A percentile compares a stretch with the other conserved stretches of the same genome.
Conservation (phyloP, 2,888 invertebrate genomes). For the Synergus umbraculus region DNA sequence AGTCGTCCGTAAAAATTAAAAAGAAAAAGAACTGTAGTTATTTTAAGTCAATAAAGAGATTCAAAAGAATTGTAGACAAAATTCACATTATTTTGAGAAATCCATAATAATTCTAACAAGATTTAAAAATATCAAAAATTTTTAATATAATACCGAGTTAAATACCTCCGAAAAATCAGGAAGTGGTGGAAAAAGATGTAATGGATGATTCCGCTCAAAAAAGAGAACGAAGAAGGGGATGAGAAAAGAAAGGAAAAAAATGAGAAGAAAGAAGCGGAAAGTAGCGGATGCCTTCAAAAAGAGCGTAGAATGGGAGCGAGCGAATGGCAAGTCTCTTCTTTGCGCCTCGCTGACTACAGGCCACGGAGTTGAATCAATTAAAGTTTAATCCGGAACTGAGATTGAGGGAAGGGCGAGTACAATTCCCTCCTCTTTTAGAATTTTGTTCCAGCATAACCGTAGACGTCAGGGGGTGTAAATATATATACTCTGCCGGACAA, state of each 20-base stretch:
- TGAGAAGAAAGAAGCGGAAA: slow-evolving; percentile 51
- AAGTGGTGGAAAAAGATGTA: slow-evolving; percentile 68
- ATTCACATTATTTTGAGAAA: too few relatives aligned
- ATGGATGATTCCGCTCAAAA: slow-evolving; percentile 68
- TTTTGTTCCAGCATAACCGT: slow-evolving; percentile 52
- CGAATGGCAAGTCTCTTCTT: slow-evolving; percentile 66
- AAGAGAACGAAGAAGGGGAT: slow-evolving; percentile 50
- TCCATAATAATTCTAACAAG: too few relatives aligned
- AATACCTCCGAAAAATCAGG: slow-evolving; percentile 17
- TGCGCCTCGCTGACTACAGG: slow-evolving; percentile 73
- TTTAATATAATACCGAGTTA: neutral
- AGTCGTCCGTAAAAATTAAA: too few relatives aligned
- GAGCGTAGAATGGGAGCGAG: slow-evolving; percentile 41
- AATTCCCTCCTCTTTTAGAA: slow-evolving; percentile 59
- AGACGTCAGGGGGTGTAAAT: slow-evolving; percentile 47
- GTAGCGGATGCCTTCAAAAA: slow-evolving; percentile 56
- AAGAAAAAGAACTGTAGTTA: too few relatives aligned
- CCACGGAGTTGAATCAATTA: slow-evolving; percentile 80
- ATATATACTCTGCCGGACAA: slow-evolving; percentile 41
- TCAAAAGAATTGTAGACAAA: too few relatives aligned
- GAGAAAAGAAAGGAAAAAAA: slow-evolving; percentile 47
- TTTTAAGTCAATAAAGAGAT: too few relatives aligned
- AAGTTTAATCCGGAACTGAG: slow-evolving; percentile 81
- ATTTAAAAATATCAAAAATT: too few relatives aligned
- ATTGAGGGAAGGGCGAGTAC: slow-evolving; percentile 64